These are phyloP conservation scores for Ovibos moschatus DNA, from an alignment of 2,113 vertebrate genomes.

Conservation along the genomic window DNA sequence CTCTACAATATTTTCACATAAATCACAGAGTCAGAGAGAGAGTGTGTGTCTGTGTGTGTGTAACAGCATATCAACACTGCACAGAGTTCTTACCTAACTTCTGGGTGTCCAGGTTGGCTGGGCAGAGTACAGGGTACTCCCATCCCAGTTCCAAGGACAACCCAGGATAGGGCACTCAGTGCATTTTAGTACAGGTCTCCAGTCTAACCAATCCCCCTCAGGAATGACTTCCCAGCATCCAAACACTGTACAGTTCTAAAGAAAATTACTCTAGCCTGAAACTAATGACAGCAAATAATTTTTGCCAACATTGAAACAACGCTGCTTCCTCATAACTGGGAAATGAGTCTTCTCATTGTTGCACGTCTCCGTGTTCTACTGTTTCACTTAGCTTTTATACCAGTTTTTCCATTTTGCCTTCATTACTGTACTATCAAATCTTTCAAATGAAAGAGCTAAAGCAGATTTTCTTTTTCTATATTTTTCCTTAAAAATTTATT, in stretches of 20 bases:
- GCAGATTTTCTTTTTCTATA: constrained; percentile 12
- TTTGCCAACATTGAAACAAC: neutral
- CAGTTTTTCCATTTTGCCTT: neutral
- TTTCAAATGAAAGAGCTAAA: constrained; percentile 34
- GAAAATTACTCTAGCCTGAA: neutral
- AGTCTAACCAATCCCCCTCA: neutral
- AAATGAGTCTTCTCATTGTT: neutral
- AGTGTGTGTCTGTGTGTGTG: neutral
- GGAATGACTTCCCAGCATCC: neutral
- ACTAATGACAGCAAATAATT: neutral
- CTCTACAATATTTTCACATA: neutral
- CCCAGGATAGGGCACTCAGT: neutral
- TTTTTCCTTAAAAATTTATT: constrained; percentile 34
- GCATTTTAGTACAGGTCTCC: neutral
- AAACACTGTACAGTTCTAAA: neutral
- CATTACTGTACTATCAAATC: neutral
- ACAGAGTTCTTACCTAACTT: neutral
- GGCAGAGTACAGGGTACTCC: neutral
- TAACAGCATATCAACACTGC: neutral
- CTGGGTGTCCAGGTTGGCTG: neutral
- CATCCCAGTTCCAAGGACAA: neutral
- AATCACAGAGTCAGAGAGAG: neutral
- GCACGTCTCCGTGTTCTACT: neutral
- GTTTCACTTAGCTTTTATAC: neutral
- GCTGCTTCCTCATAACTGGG: neutral